phyloP scores from a whole-genome alignment of 1,140 invertebrate species.

The Apocrypta bakeri region DNA sequence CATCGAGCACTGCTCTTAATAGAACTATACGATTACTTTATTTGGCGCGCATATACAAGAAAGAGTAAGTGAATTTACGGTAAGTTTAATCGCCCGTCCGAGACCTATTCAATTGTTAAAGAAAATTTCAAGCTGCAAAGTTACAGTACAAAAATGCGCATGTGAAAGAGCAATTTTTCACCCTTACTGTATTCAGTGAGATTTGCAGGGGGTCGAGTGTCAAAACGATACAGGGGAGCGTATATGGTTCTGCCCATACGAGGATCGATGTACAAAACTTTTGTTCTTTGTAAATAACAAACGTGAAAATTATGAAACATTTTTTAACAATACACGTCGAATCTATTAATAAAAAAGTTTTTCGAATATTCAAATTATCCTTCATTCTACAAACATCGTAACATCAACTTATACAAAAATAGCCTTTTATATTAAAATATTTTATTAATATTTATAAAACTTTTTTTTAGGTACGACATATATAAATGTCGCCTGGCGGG shows the following conservation, averaged over 20 bases:
- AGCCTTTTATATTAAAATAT: background rate
- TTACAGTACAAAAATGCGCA: background rate
- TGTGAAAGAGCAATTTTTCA: background rate
- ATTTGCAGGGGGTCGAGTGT: background rate
- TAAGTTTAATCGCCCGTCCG: background rate
- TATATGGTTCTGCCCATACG: background rate
- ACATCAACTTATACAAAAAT: no score
- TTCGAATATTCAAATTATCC: background rate
- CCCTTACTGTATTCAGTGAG: background rate
- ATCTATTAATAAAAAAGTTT: background rate
- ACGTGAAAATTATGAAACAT: background rate
- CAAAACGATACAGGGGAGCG: background rate
- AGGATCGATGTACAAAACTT: background rate
- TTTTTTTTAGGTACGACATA: constrained; percentile 83
- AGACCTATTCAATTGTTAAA: background rate
- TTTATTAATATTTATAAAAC: background rate
- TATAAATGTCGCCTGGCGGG: constrained; percentile 93
- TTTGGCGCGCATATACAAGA: background rate
- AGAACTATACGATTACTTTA: no score
- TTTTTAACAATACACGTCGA: background rate
- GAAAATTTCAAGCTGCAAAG: background rate
- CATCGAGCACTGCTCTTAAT: no score
- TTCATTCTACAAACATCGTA: no score
- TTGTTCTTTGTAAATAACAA: background rate
- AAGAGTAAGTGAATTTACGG: background rate